Base-by-base conservation (phyloP, 2,113 vertebrate genomes). In the Microcebus murinus region DNA sequence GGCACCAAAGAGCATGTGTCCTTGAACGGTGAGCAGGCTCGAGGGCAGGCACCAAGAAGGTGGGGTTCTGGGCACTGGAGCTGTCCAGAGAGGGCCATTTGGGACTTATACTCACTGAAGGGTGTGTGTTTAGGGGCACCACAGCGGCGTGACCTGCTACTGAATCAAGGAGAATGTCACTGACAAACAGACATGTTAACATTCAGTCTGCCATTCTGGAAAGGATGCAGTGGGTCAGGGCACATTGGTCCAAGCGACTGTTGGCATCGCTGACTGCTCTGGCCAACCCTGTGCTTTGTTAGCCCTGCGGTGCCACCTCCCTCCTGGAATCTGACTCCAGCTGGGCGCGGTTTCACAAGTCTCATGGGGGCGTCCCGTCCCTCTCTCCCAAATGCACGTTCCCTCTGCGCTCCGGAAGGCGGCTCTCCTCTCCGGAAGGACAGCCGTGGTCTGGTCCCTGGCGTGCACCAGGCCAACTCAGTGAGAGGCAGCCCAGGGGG, bases 101-200 rank as follows among this genome's bases (percentile, higher is more conserved):
- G 25, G 50, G 45, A 23, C 34, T 2, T 5, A 20, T 1, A n/a
- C 57, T 39, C 34, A 15, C 21, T 8, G 11, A 39, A 18, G 36
- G 71, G 36, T 31, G 12, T 36, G 12, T 57, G 12, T 65, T 27
- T 9, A 45, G 63, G 13, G 14, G 14, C 2, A 7, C 36, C 48
- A 50, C 18, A 21, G 34, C 13, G 29, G n/a, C 25, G 8, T 3
- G 31, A 20, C 61, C 17, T 39, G n/a, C 14, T 2, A 4, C 18
- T 21, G 36, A 23, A 42, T 42, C 36, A 34, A 25, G 52, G 52
- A 25, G 8, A 25, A 6, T 8, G n/a, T 39, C 7, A 7, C 57
- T 31, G 48, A 9, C 14, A 9, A 57, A 13, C 6, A 18, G 39
- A 1, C 9, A 6, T 6, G 25, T 1, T 2, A 34, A 7, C n/a